Conservation (phyloP, 2,113 vertebrate species). For the Taurulus bubalis region DNA sequence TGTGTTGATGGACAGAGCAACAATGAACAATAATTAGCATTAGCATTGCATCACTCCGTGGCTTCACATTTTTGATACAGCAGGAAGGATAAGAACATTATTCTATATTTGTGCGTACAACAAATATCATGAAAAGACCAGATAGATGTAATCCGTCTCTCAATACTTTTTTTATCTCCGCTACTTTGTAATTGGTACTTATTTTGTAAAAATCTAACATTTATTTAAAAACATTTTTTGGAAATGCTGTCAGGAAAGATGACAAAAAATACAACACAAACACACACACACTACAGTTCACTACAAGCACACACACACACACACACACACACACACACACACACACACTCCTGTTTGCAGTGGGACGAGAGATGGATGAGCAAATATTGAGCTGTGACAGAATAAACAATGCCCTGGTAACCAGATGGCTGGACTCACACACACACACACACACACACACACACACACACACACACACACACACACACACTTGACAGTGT, state of each 20-base stretch:
- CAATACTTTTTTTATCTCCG: neutral
- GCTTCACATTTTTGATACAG: neutral
- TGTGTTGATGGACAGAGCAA: neutral
- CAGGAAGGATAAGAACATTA: neutral
- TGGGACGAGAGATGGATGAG: conserved; percentile 90
- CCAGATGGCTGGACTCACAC: conserved; percentile 87
- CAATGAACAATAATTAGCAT: neutral
- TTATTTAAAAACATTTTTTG: neutral
- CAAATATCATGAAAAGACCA: neutral
- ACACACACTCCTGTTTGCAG: conserved; percentile 74
- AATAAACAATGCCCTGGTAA: conserved; percentile 88
- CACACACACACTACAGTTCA: neutral
- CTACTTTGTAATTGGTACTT: neutral
- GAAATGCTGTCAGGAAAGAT: neutral
- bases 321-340: neutral
- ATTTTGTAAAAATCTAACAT: neutral
- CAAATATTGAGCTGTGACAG: conserved; percentile 97
- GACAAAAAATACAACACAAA: neutral
- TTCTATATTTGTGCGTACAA: neutral
- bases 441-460: conserved; percentile 20
- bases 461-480: conserved; percentile 13
- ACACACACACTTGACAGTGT: conserved; percentile 23
- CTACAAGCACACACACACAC: conserved; percentile 2
- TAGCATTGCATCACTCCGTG: neutral
- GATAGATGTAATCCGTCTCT: neutral